Evolutionary conservation across 1,140 invertebrate species (phyloP), one percentile per base, ranked within the genome.

Genomic region (Copidosoma floridanum): DNA sequence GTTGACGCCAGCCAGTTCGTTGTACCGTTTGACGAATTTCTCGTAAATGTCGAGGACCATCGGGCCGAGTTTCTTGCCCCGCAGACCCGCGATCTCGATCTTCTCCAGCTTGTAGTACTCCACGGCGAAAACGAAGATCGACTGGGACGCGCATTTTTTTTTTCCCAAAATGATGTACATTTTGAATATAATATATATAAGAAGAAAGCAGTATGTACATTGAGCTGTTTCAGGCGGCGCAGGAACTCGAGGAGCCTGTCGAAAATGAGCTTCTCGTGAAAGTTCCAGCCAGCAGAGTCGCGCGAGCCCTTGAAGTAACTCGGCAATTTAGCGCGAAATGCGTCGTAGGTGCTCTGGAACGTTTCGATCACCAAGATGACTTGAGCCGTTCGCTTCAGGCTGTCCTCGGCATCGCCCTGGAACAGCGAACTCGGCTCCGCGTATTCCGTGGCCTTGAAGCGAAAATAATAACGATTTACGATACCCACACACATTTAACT

Each of bases 101-200:
- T 91, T 92, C 77, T 95, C 93, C 48, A 95, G 73, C 72, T 93
- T 94, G n/a, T 88, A 73, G 70, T 93, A 93, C 74, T 95, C 92
- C 5, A 86, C 76, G 0, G 87, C 86, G 0, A 87, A 86, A 40
- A 88, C 84, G 61, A 94, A 85, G 65, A 94, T 83, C 4, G 81
- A 71, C 82, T 92, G 76, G 10, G 86, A 60, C n/a, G n/a, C n/a
- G n/a, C n/a, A n/a, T n/a, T n/a, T n/a, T n/a, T n/a, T n/a, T n/a
- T n/a, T n/a, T n/a, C n/a, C n/a, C n/a, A n/a, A n/a, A n/a, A n/a
- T n/a, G n/a, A n/a, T n/a, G n/a, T n/a, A 32, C 29, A 32, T 32
- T 32, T 32, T 12, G 29, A 32, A 32, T 32, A 6, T 32, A 32
- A 32, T 12, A 12, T 32, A 32, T 32, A 32, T 32, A 8, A 32